A percentile compares a stretch with the other conserved stretches of the same genome.
phyloP scores from a whole-genome alignment of 2,113 vertebrate species.

The Chloroceryle aenea region DNA sequence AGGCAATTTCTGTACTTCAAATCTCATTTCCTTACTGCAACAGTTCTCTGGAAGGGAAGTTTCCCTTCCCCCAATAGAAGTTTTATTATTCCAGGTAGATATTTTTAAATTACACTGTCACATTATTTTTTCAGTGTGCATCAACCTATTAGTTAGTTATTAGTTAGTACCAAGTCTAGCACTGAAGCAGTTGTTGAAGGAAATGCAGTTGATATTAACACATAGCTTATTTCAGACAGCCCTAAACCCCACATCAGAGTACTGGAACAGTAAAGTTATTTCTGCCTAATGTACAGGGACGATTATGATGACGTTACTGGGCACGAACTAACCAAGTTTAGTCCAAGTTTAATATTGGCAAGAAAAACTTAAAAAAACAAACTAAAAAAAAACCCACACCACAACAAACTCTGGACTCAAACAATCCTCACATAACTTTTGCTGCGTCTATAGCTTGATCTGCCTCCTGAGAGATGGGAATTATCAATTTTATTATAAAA shows the following conservation, averaged over 20 bases:
- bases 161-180: background rate
- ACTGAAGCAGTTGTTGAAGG: background rate
- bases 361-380: background rate
- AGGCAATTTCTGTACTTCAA: background rate
- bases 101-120: background rate
- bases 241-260: background rate
- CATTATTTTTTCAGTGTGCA: background rate
- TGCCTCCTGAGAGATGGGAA: background rate
- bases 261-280: background rate
- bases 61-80: background rate
- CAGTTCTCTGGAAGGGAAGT: no score
- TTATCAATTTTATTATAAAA: background rate
- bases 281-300: background rate
- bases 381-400: no score
- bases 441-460: background rate
- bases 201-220: background rate
- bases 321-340: background rate
- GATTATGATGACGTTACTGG: background rate
- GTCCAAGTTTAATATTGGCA: background rate
- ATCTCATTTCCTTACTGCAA: background rate
- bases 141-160: no score
- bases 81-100: background rate
- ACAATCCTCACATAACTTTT: background rate
- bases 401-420: background rate
- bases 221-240: background rate